Conservation (phyloP, 2,113 vertebrate genomes). For the Trematocara macrostoma region DNA sequence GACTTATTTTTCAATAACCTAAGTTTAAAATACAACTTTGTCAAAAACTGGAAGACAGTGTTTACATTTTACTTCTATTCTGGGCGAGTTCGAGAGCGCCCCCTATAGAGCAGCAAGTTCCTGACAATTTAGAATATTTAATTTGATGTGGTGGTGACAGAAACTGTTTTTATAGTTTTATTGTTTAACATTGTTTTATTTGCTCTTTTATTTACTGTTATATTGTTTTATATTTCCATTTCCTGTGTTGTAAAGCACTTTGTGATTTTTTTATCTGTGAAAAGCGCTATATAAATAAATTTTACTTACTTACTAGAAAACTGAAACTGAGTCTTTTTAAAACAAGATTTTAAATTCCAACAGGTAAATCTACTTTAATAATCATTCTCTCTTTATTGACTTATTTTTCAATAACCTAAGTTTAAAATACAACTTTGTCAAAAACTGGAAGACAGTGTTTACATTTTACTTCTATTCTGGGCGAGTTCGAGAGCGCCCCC, state of each 20-base stretch:
- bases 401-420: background rate
- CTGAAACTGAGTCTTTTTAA: background rate
- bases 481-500: background rate
- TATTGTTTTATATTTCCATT: no score
- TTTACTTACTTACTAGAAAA: background rate
- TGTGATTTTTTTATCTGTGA: no score
- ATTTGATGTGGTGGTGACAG: background rate
- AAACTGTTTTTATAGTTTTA: no score
- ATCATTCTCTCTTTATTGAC: background rate
- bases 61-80: background rate
- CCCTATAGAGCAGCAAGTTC: background rate
- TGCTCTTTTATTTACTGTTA: no score
- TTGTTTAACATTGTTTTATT: no score
- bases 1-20: background rate
- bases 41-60: background rate
- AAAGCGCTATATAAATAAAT: no score
- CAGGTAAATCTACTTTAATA: background rate
- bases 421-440: background rate
- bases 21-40: background rate
- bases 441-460: background rate
- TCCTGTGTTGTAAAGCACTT: no score
- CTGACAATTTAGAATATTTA: background rate
- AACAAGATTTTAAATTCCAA: background rate
- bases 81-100: background rate
- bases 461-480: background rate